phyloP scores from a whole-genome alignment of 2,797 vertebrate species.

The Scyliorhinus canicula region DNA sequence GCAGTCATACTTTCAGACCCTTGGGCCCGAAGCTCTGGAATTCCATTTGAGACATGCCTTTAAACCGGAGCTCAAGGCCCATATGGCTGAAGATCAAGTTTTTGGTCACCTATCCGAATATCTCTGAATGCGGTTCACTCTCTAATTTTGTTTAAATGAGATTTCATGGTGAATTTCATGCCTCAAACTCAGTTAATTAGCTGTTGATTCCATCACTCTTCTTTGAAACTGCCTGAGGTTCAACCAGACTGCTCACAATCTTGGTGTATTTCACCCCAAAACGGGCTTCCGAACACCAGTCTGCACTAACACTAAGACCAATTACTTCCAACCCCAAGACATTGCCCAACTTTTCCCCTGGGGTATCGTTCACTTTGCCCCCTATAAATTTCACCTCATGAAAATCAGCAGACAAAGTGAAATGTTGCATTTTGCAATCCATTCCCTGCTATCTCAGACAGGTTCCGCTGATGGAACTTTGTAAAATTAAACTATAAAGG shows the following conservation, averaged over 20 bases:
- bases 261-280: background rate
- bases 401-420: background rate
- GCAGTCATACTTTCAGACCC: too few relatives aligned
- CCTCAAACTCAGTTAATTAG: background rate
- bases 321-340: background rate
- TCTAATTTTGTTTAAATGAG: background rate
- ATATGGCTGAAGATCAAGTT: too few relatives aligned
- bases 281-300: background rate
- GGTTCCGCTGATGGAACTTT: background rate
- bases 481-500: background rate
- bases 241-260: background rate
- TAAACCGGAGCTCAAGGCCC: too few relatives aligned
- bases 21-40: background rate
- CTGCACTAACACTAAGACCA: background rate
- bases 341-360: background rate
- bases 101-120: too few relatives aligned
- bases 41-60: background rate
- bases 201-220: background rate
- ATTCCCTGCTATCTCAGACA: background rate
- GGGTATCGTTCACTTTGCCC: too few relatives aligned
- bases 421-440: background rate
- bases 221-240: background rate
- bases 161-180: background rate
- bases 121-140: background rate
- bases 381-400: background rate